Conservation (phyloP, 2,797 vertebrate species). For the Sebastes oblongus region DNA sequence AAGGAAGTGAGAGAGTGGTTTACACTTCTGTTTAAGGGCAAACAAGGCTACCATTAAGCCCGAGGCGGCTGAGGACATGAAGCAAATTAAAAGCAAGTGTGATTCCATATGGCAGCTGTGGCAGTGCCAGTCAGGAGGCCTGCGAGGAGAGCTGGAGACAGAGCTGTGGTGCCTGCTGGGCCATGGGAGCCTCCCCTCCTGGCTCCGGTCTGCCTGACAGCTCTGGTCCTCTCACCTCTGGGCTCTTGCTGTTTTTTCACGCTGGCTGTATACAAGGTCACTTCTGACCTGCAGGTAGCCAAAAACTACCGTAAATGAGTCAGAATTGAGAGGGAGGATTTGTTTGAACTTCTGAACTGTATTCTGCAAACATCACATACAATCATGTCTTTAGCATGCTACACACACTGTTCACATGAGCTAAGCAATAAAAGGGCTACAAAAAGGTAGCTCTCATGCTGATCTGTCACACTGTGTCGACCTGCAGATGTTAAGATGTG, state of each 20-base stretch:
- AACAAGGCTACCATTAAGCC: constrained; percentile 53
- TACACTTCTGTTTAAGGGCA: constrained; percentile 45
- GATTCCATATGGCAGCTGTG: constrained; percentile 66
- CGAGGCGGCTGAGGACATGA: constrained; percentile 21
- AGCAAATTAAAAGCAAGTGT: constrained; percentile 67
- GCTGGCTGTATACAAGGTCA: constrained; percentile 37
- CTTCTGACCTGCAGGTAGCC: not conserved
- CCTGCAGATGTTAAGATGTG: constrained; percentile 38
- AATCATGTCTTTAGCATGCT: not conserved
- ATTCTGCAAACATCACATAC: not conserved
- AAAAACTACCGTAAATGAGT: not conserved
- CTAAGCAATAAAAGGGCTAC: not conserved
- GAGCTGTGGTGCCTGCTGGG: constrained; percentile 48
- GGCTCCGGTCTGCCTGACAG: constrained; percentile 38
- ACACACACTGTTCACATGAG: not conserved
- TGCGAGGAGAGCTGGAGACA: constrained; percentile 36
- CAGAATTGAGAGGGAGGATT: not conserved
- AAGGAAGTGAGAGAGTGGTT: not conserved
- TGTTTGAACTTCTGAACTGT: not conserved
- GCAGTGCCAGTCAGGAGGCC: constrained; percentile 49
- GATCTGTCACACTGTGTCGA: constrained; percentile 9
- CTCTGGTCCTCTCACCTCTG: constrained; percentile 21
- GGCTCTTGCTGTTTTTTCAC: constrained; percentile 32
- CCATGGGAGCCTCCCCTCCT: constrained; percentile 21
- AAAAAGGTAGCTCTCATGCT: not conserved